Base-by-base conservation (phyloP, 2,888 invertebrate species). In the Agrotis ipsilon region DNA sequence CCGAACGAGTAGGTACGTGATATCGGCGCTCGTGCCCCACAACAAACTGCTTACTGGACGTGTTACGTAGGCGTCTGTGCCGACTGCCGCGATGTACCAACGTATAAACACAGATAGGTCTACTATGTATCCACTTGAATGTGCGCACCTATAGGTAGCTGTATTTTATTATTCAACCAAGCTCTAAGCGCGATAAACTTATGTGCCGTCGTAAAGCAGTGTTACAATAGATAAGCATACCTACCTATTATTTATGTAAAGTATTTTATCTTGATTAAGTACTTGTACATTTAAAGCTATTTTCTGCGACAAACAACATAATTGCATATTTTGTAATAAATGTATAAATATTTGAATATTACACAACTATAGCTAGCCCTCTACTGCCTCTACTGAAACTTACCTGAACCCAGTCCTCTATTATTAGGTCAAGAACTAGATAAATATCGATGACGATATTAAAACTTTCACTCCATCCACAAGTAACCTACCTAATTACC, bases 21-120 rank as follows among this genome's bases (percentile, higher is more conserved):
- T 94, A 94, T 93, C 94, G 92, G 93, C 93, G 94, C 94, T 94
- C 95, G 94, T 95, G 95, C 94, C 93, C 92, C 94, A 96, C 94
- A 95, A 95, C 95, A 96, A 95, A 95, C 94, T 95, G 95, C 95
- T 95, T 94, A 94, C 94, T 95, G 95, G 94, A 94, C 94, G 93
- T 93, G 94, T 94, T 95, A 95, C 92, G 95, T 95, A 94, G 94
- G 94, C 94, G 94, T 92, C 92, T 92, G 90, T 91, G 92, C 82
- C 78, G 82, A 79, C 79, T 79, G 82, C 91, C 90, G 92, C 92
- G 90, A 91, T 91, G 90, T 93, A 93, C 91, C 89, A 89, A 93
- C 92, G 91, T 92, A 93, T 92, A 93, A 91, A 92, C 90, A 92
- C 87, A 91, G 87, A 91, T 89, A 88, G 82, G 83, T 84, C 82